These are phyloP conservation scores for Drosophila nikananu DNA, from an alignment of 1,140 invertebrate species.

Conservation along the genomic window DNA sequence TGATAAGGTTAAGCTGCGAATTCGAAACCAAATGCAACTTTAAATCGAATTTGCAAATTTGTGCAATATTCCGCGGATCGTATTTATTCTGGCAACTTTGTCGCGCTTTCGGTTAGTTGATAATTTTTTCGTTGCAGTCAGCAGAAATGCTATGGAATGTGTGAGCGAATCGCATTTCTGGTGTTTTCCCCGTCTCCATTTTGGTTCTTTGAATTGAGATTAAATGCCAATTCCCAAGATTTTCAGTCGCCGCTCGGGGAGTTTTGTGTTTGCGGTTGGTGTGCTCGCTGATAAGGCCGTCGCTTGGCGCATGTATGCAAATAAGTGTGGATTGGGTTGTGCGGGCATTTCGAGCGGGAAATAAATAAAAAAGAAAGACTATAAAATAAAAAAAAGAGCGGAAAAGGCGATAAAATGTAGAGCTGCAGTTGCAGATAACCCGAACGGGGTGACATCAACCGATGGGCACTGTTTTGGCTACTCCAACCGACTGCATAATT, in stretches of 20 bases:
- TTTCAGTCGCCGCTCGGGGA: slow-evolving; percentile 20
- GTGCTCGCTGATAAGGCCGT: slow-evolving; percentile 29
- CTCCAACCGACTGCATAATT: slow-evolving; percentile 64
- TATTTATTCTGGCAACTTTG: slow-evolving; percentile 45
- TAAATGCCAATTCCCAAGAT: slow-evolving; percentile 46
- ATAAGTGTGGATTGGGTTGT: slow-evolving; percentile 11
- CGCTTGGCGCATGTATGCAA: slow-evolving; percentile 6
- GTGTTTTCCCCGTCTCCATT: slow-evolving; percentile 22
- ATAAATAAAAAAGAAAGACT: background rate
- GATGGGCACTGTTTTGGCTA: slow-evolving; percentile 47
- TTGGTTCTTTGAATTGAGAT: slow-evolving; percentile 51
- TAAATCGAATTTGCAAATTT: slow-evolving; percentile 27
- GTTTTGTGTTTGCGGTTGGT: slow-evolving; percentile 15
- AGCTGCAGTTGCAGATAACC: slow-evolving; percentile 42
- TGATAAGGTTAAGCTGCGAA: slow-evolving; percentile 22
- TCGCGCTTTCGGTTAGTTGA: slow-evolving; percentile 22
- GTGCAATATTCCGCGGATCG: slow-evolving; percentile 28
- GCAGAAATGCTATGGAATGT: slow-evolving; percentile 32
- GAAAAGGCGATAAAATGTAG: slow-evolving; percentile 26
- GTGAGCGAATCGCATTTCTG: slow-evolving; percentile 37
- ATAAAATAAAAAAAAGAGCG: slow-evolving; percentile 1
- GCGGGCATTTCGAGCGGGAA: slow-evolving; percentile 24
- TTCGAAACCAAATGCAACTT: slow-evolving; percentile 31
- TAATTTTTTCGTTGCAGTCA: slow-evolving; percentile 26
- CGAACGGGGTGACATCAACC: slow-evolving; percentile 41